phyloP scores from a whole-genome alignment of 2,888 invertebrate genomes.

The Prenolepis imparis region DNA sequence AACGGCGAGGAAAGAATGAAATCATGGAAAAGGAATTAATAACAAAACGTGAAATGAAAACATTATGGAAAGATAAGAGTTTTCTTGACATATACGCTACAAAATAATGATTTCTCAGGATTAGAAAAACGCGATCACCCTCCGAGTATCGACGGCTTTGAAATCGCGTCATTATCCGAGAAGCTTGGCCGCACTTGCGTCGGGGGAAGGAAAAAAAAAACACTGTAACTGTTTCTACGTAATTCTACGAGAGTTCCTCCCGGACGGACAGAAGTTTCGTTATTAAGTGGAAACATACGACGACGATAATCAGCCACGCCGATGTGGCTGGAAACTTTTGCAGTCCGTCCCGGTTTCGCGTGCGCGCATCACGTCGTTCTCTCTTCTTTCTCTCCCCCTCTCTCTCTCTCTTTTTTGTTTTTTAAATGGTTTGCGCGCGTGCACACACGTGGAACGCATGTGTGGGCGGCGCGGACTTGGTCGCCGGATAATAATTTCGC shows the following conservation, averaged over 20 bases:
- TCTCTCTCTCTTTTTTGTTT: slow-evolving; percentile 10
- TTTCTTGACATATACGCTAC: not conserved
- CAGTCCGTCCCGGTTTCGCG: slow-evolving; percentile 36
- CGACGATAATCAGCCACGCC: not conserved
- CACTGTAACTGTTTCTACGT: slow-evolving; percentile 36
- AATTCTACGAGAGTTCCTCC: slow-evolving; percentile 37
- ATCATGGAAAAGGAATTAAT: not conserved
- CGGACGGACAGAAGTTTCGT: slow-evolving; percentile 61
- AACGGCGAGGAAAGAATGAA: not conserved
- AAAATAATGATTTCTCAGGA: slow-evolving; percentile 23
- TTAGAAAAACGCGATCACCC: not conserved
- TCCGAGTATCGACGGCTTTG: slow-evolving; percentile 17
- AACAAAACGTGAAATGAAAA: slow-evolving; percentile 8
- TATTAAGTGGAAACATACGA: slow-evolving; percentile 61
- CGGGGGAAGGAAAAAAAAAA: not conserved
- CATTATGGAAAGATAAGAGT: not conserved
- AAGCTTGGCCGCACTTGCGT: slow-evolving; percentile 4
- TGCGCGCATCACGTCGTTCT: slow-evolving; percentile 26
- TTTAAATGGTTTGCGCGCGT: slow-evolving; percentile 26
- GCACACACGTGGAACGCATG: slow-evolving; percentile 19
- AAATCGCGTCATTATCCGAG: slow-evolving; percentile 47
- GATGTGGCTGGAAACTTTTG: slow-evolving; percentile 65
- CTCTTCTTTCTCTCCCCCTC: not conserved
- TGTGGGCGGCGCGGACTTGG: slow-evolving; percentile 37
- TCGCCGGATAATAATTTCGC: slow-evolving; percentile 75